These are phyloP conservation scores for Amphiprion clarkii DNA, from an alignment of 2,797 vertebrate genomes.

Conservation along the genomic window DNA sequence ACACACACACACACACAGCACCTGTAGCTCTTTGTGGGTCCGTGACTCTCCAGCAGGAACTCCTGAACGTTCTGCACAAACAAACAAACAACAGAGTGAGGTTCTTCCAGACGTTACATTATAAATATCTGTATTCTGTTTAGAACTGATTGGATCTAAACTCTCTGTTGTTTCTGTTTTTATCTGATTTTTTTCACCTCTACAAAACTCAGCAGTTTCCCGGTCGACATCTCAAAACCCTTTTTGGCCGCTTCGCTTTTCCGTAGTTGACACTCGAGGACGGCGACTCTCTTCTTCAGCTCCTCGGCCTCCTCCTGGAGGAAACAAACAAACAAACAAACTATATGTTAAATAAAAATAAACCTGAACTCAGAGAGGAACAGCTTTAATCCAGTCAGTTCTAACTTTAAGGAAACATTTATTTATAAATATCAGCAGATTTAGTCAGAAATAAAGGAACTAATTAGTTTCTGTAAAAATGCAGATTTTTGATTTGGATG, in stretches of 20 bases:
- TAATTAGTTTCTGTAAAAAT: too few species aligned
- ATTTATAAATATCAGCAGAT: too few species aligned
- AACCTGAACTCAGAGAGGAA: too few species aligned
- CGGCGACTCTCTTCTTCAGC: slow-evolving; percentile 88
- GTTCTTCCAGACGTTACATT: too few species aligned
- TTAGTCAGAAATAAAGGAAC: too few species aligned
- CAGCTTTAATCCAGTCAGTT: too few species aligned
- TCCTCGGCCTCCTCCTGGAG: slow-evolving; percentile 85
- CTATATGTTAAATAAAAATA: too few species aligned
- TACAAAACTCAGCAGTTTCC: slow-evolving; percentile 92
- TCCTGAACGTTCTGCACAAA: slow-evolving; percentile 88
- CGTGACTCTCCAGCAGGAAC: slow-evolving; percentile 86
- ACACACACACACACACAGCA: slow-evolving; percentile 59
- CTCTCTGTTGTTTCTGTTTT: too few species aligned
- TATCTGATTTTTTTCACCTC: slow-evolving; percentile 84
- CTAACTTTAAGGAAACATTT: too few species aligned
- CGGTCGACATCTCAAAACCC: slow-evolving; percentile 90
- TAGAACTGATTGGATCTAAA: too few species aligned
- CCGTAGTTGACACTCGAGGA: slow-evolving; percentile 93
- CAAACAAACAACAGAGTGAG: background rate
- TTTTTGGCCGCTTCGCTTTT: slow-evolving; percentile 91
- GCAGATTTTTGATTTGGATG: too few species aligned
- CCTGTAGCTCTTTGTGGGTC: slow-evolving; percentile 86
- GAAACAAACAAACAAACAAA: background rate
- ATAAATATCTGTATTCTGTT: too few species aligned